Conservation (phyloP, 1,140 invertebrate species). For the Solen grandis region DNA sequence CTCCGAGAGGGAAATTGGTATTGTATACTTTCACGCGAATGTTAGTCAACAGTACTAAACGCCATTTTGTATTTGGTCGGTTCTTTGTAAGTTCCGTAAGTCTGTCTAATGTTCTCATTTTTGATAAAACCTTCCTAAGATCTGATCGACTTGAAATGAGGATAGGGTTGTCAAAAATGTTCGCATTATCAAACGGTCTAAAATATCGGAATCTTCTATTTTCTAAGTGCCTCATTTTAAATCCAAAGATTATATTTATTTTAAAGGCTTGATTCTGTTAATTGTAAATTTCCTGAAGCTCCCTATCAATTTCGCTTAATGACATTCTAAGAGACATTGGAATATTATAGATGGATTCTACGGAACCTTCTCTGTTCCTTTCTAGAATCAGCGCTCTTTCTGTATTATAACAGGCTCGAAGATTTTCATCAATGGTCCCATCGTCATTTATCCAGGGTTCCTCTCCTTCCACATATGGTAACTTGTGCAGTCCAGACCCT, state of each 20-base stretch:
- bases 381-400: neutral
- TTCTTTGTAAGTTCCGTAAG: too few species aligned
- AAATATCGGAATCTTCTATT: too few species aligned
- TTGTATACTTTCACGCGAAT: constrained; percentile 1
- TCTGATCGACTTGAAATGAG: too few species aligned
- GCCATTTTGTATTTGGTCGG: constrained; percentile 1
- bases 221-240: too few species aligned
- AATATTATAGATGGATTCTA: neutral
- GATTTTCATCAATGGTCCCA: neutral
- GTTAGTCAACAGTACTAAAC: neutral
- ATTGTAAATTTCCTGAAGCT: too few species aligned
- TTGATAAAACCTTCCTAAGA: too few species aligned
- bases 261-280: too few species aligned
- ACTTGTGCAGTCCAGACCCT: neutral
- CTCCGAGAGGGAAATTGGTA: neutral
- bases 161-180: too few species aligned
- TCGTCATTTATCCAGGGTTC: constrained; percentile 5
- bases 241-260: too few species aligned
- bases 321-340: neutral
- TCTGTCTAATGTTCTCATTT: too few species aligned
- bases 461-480: neutral
- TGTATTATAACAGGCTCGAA: neutral
- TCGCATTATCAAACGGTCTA: too few species aligned
- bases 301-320: too few species aligned
- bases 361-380: neutral